Evolutionary conservation across 2,888 invertebrate species (phyloP), one percentile per base, ranked within the genome.

Genomic region (Chamaedrilus cognettii): DNA sequence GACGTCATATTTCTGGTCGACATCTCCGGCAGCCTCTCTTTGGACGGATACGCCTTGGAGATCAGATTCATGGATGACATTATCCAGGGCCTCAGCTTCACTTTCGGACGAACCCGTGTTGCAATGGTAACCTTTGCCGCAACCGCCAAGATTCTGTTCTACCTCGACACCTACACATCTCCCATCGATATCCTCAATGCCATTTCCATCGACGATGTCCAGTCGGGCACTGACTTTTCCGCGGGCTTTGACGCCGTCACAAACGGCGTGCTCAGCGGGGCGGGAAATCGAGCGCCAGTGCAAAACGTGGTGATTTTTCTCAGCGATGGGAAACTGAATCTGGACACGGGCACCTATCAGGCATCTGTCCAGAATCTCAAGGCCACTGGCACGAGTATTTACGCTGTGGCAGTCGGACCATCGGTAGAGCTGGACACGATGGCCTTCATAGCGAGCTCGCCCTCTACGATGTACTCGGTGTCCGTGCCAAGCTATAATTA

Each of bases 1-100:
- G 73, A 73, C 58, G 50, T 73, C 4, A 60, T 65, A 32, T 64
- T 73, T 55, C 50, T 73, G 11, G 69, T 71, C 28, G 73, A 73
- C 62, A 64, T 71, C 3, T 71, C 71, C 2, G 72, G 68, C 28
- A 67, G 67, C 28, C 33, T 73, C 31, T 72, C 71, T 55, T 56
- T 58, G n/a, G 26, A 51, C 19, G 67, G 64, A 11, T 70, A 59
- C 49, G 68, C 70, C 35, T 65, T 63, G 7, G 60, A 69, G 33
- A 58, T 66, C 23, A 19, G 60, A n/a, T 70, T 73, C 60, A 59
- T 71, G 51, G 67, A 70, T 34, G 19, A 33, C 15, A 2, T 71
- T 23, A 61, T 73, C n/a, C 35, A 66, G 15, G 73, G 72, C 28
- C 65, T 73, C 7, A 63, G 69, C 63, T 73, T 73, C 66, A 51